A percentile compares a stretch with the other conserved stretches of the same genome.
These are phyloP conservation scores for Eucidaris tribuloides DNA, from an alignment of 35 echinoderm and acorn worm species.

Conservation along the genomic window DNA sequence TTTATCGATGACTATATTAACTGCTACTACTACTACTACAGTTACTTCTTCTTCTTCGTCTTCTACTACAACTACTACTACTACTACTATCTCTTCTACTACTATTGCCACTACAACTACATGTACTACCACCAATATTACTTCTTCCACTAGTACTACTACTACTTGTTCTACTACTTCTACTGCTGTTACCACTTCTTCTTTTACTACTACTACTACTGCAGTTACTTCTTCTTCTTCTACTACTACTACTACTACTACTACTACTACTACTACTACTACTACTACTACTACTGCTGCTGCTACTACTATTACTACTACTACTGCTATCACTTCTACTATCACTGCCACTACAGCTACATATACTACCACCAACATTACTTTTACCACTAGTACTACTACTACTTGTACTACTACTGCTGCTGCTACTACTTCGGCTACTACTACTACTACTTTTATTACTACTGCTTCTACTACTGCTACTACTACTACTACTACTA, in stretches of 20 bases:
- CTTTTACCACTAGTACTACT: neutral
- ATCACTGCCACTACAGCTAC: neutral
- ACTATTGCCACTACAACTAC: neutral
- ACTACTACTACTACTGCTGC: neutral
- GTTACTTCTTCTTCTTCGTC: neutral
- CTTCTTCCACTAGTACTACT: neutral
- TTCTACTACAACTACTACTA: too few relatives aligned
- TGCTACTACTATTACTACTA: neutral
- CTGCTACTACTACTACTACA: too few relatives aligned
- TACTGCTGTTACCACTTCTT: neutral
- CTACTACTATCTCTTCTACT: neutral
- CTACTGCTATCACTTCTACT: neutral
- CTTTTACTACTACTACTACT: neutral
- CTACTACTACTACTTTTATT: too few relatives aligned
- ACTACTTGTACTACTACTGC: neutral
- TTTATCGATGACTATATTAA: too few relatives aligned
- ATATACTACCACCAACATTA: too few relatives aligned
- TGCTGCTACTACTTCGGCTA: too few relatives aligned
- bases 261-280: neutral
- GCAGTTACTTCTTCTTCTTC: neutral
- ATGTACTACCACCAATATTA: neutral
- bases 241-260: neutral
- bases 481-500: too few relatives aligned
- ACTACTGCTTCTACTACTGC: too few relatives aligned
- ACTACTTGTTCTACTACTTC: neutral